Conservation (phyloP, 2,113 vertebrate genomes). For the Aegithalos caudatus region DNA sequence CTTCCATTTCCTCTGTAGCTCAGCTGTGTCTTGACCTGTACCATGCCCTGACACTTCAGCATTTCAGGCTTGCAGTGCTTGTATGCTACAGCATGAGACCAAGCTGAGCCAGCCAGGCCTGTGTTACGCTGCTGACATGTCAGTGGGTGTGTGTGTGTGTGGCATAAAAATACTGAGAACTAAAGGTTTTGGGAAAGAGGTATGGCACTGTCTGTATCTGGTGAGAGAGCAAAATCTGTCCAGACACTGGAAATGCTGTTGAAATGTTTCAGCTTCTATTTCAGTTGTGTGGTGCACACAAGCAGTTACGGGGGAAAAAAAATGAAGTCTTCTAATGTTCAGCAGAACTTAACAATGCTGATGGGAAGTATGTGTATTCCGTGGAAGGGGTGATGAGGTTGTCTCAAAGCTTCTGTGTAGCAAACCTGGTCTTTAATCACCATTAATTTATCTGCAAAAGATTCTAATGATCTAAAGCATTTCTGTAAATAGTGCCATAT, state of each 20-base stretch:
- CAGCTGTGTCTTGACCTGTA: neutral
- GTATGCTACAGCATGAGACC: neutral
- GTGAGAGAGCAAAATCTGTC: neutral
- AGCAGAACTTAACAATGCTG: neutral
- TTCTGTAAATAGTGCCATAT: neutral
- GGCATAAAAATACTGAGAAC: neutral
- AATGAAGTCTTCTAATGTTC: neutral
- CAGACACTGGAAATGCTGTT: neutral
- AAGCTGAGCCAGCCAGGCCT: neutral
- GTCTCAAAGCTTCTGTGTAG: neutral
- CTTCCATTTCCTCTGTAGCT: neutral
- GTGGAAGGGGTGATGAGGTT: neutral
- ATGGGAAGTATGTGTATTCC: neutral
- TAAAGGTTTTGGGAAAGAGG: neutral
- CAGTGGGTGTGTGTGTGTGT: fast-evolving
- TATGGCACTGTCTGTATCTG: fast-evolving
- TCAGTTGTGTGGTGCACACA: neutral
- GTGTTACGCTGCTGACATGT: fast-evolving
- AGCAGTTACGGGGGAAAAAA: neutral
- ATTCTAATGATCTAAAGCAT: neutral
- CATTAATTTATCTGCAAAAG: neutral
- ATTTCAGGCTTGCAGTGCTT: neutral
- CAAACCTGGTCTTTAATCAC: neutral
- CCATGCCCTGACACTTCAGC: neutral
- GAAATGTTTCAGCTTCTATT: neutral